Evolutionary conservation across 1,140 invertebrate genomes (phyloP).

Genomic region (Ericerus pela): DNA sequence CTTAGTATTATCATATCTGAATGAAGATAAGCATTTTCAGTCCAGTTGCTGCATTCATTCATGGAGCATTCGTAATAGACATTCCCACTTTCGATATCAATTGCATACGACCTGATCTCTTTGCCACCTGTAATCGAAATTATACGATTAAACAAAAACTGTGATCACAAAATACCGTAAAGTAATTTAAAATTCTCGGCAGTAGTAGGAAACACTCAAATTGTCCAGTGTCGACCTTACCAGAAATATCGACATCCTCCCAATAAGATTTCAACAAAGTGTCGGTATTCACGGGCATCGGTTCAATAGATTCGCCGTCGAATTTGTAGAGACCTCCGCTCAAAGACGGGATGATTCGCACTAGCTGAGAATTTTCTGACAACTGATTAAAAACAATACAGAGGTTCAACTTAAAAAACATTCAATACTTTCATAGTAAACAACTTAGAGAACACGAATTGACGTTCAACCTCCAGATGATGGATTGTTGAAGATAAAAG

Average conservation of each 20-base stretch:
- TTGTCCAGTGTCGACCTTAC: slow-evolving; percentile 37
- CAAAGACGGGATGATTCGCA: slow-evolving; percentile 78
- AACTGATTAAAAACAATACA: slow-evolving; percentile 40
- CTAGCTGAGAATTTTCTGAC: slow-evolving; percentile 66
- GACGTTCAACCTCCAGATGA: slow-evolving; percentile 49
- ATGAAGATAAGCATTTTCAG: slow-evolving; percentile 30
- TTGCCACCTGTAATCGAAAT: slow-evolving; percentile 34
- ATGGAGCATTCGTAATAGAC: slow-evolving; percentile 63
- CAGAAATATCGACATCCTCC: slow-evolving; percentile 74
- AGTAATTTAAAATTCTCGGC: no score
- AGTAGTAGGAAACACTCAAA: no score
- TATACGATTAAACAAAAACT: background rate
- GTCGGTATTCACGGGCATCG: slow-evolving; percentile 70
- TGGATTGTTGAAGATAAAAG: slow-evolving; percentile 73
- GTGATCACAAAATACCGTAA: background rate
- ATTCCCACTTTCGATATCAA: slow-evolving; percentile 58
- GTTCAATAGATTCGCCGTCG: slow-evolving; percentile 73
- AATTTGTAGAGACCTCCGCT: slow-evolving; percentile 80
- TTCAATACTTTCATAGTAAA: background rate
- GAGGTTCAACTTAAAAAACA: background rate
- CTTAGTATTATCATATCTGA: slow-evolving; percentile 50
- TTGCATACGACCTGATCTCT: slow-evolving; percentile 41
- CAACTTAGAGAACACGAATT: background rate
- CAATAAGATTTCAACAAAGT: slow-evolving; percentile 66
- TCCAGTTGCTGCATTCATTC: slow-evolving; percentile 48